phyloP scores from a whole-genome alignment of 2,888 invertebrate genomes.

The Hymenopus coronatus region DNA sequence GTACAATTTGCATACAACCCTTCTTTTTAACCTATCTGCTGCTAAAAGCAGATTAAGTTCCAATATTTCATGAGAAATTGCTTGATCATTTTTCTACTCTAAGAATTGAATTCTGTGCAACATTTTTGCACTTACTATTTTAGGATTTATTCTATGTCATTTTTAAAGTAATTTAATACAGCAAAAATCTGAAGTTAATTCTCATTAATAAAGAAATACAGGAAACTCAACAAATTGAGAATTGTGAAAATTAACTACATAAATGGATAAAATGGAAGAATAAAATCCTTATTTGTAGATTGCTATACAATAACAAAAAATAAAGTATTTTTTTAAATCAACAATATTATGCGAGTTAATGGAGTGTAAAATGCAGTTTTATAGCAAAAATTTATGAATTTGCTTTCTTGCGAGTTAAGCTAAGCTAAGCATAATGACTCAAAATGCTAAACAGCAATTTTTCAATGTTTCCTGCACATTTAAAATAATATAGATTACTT shows the following conservation, averaged over 20 bases:
- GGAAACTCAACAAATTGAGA: background rate
- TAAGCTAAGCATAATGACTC: background rate
- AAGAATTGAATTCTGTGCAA: background rate
- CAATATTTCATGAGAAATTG: too few relatives aligned
- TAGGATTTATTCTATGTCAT: background rate
- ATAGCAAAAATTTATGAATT: background rate
- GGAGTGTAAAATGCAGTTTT: background rate
- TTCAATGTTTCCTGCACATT: background rate
- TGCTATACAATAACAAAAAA: background rate
- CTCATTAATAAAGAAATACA: background rate
- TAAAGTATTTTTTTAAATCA: background rate
- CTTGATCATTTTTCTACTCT: background rate
- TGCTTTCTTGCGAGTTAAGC: background rate
- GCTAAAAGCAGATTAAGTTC: too few relatives aligned
- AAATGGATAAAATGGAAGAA: background rate
- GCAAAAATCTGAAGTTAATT: background rate
- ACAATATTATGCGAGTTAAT: background rate
- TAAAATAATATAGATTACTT: background rate
- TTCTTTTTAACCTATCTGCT: too few relatives aligned
- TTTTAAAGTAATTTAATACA: background rate
- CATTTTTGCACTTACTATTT: background rate
- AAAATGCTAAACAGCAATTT: background rate
- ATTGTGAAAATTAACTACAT: background rate
- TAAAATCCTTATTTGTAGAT: background rate
- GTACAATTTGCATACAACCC: background rate